Conservation (phyloP, 2,797 vertebrate species). For the Enteromius anoplus region DNA sequence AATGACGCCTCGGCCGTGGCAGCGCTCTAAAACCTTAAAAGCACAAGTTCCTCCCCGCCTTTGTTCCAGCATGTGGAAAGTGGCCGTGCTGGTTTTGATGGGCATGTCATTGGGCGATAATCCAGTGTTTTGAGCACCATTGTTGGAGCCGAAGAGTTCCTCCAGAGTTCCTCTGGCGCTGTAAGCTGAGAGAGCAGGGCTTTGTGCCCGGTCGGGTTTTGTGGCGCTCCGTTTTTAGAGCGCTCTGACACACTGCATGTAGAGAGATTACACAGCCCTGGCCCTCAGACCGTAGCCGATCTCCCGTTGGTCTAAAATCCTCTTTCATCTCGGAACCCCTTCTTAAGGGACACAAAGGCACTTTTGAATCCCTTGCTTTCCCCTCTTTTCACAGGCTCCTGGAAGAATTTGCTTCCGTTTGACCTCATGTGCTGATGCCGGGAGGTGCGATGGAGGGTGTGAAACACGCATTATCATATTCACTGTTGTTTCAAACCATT, state of each 20-base stretch:
- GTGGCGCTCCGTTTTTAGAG: conserved; percentile 47
- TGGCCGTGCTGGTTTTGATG: conserved; percentile 58
- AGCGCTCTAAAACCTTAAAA: conserved; percentile 57
- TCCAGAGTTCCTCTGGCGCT: conserved; percentile 56
- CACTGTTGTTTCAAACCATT: conserved; percentile 19
- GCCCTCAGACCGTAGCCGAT: conserved; percentile 56
- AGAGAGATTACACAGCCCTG: conserved; percentile 56
- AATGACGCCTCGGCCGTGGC: conserved; percentile 39
- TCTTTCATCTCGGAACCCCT: conserved; percentile 53
- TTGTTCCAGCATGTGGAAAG: conserved; percentile 38
- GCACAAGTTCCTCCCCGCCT: conserved; percentile 49
- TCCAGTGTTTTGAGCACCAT: conserved; percentile 58
- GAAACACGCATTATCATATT: conserved; percentile 42
- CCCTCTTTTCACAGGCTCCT: conserved; percentile 39
- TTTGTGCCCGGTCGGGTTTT: conserved; percentile 52
- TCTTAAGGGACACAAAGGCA: conserved; percentile 51
- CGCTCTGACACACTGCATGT: conserved; percentile 49
- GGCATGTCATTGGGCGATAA: conserved; percentile 59
- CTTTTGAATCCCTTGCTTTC: conserved; percentile 49
- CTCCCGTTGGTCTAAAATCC: conserved; percentile 55
- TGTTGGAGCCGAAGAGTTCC: conserved; percentile 55
- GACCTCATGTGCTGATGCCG: conserved; percentile 28
- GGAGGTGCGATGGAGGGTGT: conserved; percentile 33
- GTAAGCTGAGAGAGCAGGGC: conserved; percentile 39
- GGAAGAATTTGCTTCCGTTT: conserved; percentile 54